phyloP scores from a whole-genome alignment of 2,888 invertebrate genomes.

The Drosophila niveifrons region DNA sequence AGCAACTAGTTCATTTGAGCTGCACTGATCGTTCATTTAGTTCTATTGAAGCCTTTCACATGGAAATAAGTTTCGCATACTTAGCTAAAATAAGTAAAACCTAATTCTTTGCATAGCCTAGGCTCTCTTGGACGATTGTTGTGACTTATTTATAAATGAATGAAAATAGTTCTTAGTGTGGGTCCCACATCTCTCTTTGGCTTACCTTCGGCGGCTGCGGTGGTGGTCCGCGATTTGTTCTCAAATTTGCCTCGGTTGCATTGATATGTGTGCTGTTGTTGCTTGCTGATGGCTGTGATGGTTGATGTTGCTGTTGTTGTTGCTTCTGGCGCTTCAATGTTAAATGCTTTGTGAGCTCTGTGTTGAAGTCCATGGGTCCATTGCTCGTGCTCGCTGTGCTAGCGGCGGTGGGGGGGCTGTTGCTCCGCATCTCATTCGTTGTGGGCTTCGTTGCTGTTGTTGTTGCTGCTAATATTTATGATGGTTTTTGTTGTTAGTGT shows the following conservation, averaged over 20 bases:
- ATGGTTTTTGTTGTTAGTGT: constrained; percentile 73
- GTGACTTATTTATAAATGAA: constrained; percentile 14
- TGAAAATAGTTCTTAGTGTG: constrained; percentile 36
- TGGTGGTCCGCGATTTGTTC: constrained; percentile 90
- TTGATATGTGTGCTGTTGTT: constrained; percentile 79
- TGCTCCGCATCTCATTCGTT: constrained; percentile 59
- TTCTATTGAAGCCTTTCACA: not conserved
- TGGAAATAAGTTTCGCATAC: too few species aligned
- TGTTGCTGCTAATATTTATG: constrained; percentile 55
- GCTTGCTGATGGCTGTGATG: constrained; percentile 36
- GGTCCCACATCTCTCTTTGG: constrained; percentile 26
- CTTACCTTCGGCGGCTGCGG: constrained; percentile 89
- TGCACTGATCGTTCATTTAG: too few species aligned
- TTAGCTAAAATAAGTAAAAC: not conserved
- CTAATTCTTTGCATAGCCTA: not conserved
- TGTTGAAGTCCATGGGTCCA: constrained; percentile 84
- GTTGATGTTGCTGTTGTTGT: constrained; percentile 65
- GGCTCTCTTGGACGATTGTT: not conserved
- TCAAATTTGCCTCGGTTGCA: constrained; percentile 85
- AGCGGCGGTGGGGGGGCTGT: constrained; percentile 64
- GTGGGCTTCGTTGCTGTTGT: constrained; percentile 81
- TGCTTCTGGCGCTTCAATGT: constrained; percentile 85
- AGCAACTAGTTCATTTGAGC: too few species aligned
- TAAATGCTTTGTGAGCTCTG: constrained; percentile 85
- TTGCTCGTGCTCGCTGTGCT: constrained; percentile 52